A percentile compares a stretch with the other conserved stretches of the same genome.
Evolutionary conservation across 2,797 vertebrate species (phyloP).

Genomic region (Pseudochromis fuscus): DNA sequence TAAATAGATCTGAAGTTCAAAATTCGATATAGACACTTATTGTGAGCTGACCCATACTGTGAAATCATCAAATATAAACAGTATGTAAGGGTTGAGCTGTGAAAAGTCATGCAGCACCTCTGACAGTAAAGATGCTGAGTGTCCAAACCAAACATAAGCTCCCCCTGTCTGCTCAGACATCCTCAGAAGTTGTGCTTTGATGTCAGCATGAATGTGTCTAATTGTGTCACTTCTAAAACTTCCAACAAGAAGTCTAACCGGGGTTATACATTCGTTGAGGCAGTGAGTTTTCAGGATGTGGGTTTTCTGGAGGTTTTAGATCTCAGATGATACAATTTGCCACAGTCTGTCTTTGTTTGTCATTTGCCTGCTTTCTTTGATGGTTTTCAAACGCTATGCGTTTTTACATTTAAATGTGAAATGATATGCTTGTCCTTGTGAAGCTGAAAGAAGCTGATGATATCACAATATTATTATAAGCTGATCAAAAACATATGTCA

Average conservation of each 20-base stretch:
- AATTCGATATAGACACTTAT: too few relatives aligned
- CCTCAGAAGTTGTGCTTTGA: constrained; percentile 67
- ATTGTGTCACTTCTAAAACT: constrained; percentile 75
- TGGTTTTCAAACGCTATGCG: constrained; percentile 43
- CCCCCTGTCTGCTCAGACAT: constrained; percentile 52
- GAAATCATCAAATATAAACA: too few relatives aligned
- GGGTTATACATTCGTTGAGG: constrained; percentile 62
- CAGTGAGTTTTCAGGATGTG: constrained; percentile 74
- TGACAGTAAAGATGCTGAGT: constrained; percentile 46
- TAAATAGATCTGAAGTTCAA: too few relatives aligned
- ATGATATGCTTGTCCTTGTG: constrained; percentile 38
- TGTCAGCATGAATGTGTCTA: constrained; percentile 70
- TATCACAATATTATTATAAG: constrained; percentile 65
- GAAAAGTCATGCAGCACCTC: background rate
- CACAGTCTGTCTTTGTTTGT: constrained; percentile 74
- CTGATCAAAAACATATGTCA: constrained; percentile 56
- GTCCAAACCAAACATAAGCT: constrained; percentile 46
- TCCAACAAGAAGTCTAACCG: constrained; percentile 69
- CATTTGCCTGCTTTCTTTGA: constrained; percentile 64
- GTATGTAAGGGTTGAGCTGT: background rate
- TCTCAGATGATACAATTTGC: constrained; percentile 65
- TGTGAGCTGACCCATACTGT: too few relatives aligned
- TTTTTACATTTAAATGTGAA: constrained; percentile 59
- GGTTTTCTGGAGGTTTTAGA: constrained; percentile 71
- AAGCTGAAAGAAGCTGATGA: constrained; percentile 58